Conservation (phyloP, 2,113 vertebrate species). For the Mustela lutreola region DNA sequence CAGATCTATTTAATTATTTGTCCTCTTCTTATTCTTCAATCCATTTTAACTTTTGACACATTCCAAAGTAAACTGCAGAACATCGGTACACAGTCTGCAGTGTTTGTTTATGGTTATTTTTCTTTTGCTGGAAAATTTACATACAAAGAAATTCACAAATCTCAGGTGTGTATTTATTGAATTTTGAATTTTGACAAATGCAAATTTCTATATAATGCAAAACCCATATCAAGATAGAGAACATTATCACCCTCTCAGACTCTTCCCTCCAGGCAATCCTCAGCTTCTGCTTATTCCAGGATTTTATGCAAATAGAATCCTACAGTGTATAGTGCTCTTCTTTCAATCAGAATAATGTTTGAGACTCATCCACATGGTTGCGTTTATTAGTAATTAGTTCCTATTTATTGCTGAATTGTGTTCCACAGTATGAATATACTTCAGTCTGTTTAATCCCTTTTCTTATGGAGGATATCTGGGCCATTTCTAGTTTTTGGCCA, state of each 20-base stretch:
- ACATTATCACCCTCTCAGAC: background rate
- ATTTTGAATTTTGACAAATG: background rate
- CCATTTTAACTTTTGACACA: constrained; percentile 44
- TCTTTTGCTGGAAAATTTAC: background rate
- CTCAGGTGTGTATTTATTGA: background rate
- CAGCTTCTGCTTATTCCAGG: background rate
- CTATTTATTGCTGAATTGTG: constrained; percentile 3
- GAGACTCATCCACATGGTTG: background rate
- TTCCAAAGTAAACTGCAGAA: background rate
- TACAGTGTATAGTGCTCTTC: background rate
- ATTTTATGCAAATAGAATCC: background rate
- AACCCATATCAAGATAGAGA: background rate
- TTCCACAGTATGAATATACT: background rate
- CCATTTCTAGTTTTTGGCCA: background rate
- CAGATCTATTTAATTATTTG: background rate
- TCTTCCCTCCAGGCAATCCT: background rate
- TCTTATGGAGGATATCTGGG: background rate
- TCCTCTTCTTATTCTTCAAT: background rate
- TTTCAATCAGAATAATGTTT: background rate
- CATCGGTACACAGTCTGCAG: background rate
- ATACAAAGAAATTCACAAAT: background rate
- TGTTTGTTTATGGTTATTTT: background rate
- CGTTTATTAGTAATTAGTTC: background rate
- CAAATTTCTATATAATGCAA: background rate
- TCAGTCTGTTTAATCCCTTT: background rate